These are phyloP conservation scores for Origma solitaria DNA, from an alignment of 2,113 vertebrate genomes.

Conservation along the genomic window DNA sequence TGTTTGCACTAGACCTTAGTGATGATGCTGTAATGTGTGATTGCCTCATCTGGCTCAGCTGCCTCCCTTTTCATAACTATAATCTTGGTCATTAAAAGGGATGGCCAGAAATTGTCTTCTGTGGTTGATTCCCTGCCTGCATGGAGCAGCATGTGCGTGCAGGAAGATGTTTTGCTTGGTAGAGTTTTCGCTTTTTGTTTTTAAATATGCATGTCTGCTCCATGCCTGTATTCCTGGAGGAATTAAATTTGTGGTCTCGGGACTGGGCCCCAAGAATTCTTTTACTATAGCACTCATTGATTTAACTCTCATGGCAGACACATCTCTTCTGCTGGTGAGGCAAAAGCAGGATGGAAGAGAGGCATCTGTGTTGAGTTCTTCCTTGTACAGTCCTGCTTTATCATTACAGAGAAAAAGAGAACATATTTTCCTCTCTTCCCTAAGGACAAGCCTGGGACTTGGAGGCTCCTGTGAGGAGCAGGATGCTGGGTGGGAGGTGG, in stretches of 20 bases:
- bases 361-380: background rate
- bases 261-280: background rate
- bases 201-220: background rate
- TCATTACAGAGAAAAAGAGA: background rate
- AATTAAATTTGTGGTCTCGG: background rate
- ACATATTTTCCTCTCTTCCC: background rate
- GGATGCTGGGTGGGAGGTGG: background rate
- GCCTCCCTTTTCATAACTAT: background rate
- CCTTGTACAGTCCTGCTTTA: background rate
- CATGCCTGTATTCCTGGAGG: background rate
- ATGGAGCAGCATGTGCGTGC: background rate
- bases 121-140: background rate
- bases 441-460: background rate
- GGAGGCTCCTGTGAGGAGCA: background rate
- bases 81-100: background rate
- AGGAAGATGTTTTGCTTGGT: conserved; percentile 23
- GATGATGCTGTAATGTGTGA: background rate
- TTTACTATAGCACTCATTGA: background rate
- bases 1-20: background rate
- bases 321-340: background rate
- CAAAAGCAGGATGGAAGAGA: background rate
- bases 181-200: background rate
- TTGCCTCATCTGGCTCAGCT: background rate
- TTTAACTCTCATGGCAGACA: background rate
- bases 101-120: background rate